Percentiles rank a stretch among this genome's conserved stretches.
These are phyloP conservation scores for Dendrocincla fuliginosa DNA, from an alignment of 2,797 vertebrate species.

Conservation along the genomic window DNA sequence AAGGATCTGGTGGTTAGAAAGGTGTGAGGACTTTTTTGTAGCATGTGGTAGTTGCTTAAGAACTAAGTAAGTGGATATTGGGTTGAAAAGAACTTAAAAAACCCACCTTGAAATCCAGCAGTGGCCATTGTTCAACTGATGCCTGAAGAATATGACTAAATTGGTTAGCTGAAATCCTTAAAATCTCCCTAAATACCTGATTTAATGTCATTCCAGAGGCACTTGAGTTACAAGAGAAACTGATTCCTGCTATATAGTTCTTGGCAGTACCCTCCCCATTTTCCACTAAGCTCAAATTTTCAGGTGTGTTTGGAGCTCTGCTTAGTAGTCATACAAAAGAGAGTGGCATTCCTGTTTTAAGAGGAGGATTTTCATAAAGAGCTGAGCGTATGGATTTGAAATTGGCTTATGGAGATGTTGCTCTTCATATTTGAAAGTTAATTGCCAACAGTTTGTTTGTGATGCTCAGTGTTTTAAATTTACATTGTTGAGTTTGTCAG, in stretches of 20 bases:
- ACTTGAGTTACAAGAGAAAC: neutral
- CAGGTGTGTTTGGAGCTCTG: neutral
- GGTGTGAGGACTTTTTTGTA: neutral
- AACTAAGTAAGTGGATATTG: neutral
- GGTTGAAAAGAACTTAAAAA: neutral
- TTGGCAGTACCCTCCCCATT: neutral
- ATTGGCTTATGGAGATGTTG: slow-evolving; percentile 21
- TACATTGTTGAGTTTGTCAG: slow-evolving; percentile 54
- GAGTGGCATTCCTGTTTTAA: neutral
- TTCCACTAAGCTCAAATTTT: neutral
- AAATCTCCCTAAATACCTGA: neutral
- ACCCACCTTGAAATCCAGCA: neutral
- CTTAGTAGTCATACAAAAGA: neutral
- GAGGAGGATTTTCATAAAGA: neutral
- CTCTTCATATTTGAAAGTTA: slow-evolving; percentile 23
- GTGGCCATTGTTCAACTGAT: neutral
- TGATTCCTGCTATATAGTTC: neutral
- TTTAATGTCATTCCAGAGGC: neutral
- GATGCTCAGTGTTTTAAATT: slow-evolving; percentile 45
- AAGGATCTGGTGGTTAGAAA: fast-evolving
- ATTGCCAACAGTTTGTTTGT: slow-evolving; percentile 34
- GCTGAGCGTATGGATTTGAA: neutral
- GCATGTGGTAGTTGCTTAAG: neutral
- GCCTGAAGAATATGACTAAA: neutral
- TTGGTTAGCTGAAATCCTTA: neutral